Evolutionary conservation across 2,888 invertebrate species (phyloP).

Genomic region (Eristalis pertinax): DNA sequence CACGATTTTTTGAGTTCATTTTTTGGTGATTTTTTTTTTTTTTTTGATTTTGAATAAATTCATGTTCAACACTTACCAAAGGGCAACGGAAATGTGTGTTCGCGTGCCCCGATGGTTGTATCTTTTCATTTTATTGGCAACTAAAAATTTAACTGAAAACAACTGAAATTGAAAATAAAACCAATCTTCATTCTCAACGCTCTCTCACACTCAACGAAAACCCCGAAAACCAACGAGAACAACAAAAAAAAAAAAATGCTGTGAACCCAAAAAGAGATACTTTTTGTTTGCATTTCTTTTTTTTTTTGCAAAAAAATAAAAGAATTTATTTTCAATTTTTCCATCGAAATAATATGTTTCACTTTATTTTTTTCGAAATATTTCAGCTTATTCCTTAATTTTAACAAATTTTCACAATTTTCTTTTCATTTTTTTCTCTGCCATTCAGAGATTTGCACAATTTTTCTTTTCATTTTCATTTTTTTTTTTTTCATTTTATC

Average conservation of each 20-base stretch:
- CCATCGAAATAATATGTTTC: slow-evolving; percentile 47
- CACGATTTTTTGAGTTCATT: neutral
- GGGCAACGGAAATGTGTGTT: slow-evolving; percentile 55
- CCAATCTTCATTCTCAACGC: slow-evolving; percentile 31
- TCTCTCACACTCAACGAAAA: slow-evolving; percentile 30
- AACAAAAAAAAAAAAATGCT: neutral
- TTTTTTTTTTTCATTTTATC: slow-evolving; percentile 28
- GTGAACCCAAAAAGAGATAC: slow-evolving; percentile 31
- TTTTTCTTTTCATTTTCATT: slow-evolving; percentile 4
- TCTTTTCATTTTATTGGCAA: neutral
- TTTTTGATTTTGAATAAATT: slow-evolving; percentile 4
- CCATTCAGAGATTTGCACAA: slow-evolving; percentile 40
- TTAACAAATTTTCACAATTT: slow-evolving; percentile 60
- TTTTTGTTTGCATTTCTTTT: slow-evolving; percentile 3
- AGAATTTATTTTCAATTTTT: slow-evolving; percentile 47
- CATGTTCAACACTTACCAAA: slow-evolving; percentile 63
- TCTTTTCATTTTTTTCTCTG: slow-evolving; percentile 22
- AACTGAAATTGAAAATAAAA: slow-evolving; percentile 22
- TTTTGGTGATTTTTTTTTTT: neutral
- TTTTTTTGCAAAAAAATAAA: slow-evolving; percentile 38
- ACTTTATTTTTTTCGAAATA: slow-evolving; percentile 57
- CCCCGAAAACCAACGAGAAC: slow-evolving; percentile 13
- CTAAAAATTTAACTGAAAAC: neutral
- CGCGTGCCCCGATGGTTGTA: slow-evolving; percentile 49
- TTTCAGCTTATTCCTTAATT: slow-evolving; percentile 37